These are phyloP conservation scores for Lacanobia oleracea DNA, from an alignment of 2,888 invertebrate genomes.

Conservation along the genomic window DNA sequence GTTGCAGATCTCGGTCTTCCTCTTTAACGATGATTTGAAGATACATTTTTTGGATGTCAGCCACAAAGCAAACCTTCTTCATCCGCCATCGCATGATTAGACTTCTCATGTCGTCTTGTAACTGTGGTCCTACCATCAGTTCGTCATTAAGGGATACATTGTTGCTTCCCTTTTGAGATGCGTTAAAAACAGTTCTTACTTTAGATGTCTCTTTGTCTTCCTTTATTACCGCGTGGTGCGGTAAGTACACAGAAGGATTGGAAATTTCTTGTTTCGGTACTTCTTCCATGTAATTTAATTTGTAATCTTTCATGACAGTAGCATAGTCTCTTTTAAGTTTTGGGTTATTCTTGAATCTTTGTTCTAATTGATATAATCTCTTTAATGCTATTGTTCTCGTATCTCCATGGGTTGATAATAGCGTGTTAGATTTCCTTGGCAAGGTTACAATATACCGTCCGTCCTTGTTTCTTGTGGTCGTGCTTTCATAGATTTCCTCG, in stretches of 20 bases:
- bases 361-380: slow-evolving; percentile 24
- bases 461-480: neutral
- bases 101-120: slow-evolving; percentile 59
- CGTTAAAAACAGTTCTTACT: slow-evolving; percentile 21
- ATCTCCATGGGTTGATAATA: slow-evolving; percentile 13
- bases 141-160: slow-evolving; percentile 60
- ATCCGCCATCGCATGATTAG: slow-evolving; percentile 64
- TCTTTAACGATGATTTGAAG: slow-evolving; percentile 31
- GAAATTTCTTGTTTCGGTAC: neutral
- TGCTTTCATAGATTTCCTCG: slow-evolving; percentile 24
- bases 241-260: slow-evolving; percentile 10
- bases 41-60: slow-evolving; percentile 69
- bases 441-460: slow-evolving; percentile 23
- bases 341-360: too few relatives aligned
- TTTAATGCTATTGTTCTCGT: slow-evolving; percentile 15
- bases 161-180: slow-evolving; percentile 12
- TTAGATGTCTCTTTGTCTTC: slow-evolving; percentile 16
- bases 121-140: slow-evolving; percentile 56
- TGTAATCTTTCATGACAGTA: too few relatives aligned
- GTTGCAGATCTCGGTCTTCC: slow-evolving; percentile 43
- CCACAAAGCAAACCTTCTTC: slow-evolving; percentile 58
- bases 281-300: too few relatives aligned
- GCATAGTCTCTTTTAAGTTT: too few relatives aligned
- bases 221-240: slow-evolving; percentile 1
- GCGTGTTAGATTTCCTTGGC: slow-evolving; percentile 10